Percentiles rank a stretch among this genome's conserved stretches.
Conservation (phyloP, 2,113 vertebrate genomes). For the Sinocyclocheilus grahami region DNA sequence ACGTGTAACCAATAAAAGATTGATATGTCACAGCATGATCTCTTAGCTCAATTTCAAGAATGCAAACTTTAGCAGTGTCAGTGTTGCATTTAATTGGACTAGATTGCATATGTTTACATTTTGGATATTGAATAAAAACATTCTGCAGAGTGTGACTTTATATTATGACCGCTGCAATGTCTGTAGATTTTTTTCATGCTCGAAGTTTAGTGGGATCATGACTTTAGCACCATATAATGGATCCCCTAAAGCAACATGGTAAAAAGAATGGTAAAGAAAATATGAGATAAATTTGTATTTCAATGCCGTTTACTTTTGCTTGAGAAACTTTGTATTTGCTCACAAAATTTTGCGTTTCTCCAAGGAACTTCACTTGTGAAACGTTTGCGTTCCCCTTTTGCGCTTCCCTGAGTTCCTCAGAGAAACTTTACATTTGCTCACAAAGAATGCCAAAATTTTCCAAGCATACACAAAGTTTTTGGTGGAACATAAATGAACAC, state of each 20-base stretch:
- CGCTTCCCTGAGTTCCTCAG: background rate
- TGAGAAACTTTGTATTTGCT: background rate
- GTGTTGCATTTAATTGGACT: background rate
- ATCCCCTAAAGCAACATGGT: background rate
- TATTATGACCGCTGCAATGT: background rate
- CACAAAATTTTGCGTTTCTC: background rate
- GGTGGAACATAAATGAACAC: background rate
- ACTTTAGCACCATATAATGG: background rate
- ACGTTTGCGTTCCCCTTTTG: no score
- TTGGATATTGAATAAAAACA: background rate
- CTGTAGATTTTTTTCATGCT: background rate
- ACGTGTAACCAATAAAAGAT: background rate
- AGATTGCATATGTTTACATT: background rate
- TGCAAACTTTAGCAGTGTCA: background rate
- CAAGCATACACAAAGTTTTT: background rate
- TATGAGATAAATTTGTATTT: background rate
- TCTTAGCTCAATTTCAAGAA: background rate
- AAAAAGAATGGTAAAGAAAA: background rate
- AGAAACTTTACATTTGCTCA: background rate
- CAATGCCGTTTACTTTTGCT: background rate
- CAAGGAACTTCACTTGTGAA: no score
- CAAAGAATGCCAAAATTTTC: background rate
- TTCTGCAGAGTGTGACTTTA: background rate
- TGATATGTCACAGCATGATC: background rate
- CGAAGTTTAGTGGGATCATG: background rate